A percentile compares a stretch with the other conserved stretches of the same genome.
These are phyloP conservation scores for Cydia amplana DNA, from an alignment of 1,140 invertebrate species.

Conservation along the genomic window DNA sequence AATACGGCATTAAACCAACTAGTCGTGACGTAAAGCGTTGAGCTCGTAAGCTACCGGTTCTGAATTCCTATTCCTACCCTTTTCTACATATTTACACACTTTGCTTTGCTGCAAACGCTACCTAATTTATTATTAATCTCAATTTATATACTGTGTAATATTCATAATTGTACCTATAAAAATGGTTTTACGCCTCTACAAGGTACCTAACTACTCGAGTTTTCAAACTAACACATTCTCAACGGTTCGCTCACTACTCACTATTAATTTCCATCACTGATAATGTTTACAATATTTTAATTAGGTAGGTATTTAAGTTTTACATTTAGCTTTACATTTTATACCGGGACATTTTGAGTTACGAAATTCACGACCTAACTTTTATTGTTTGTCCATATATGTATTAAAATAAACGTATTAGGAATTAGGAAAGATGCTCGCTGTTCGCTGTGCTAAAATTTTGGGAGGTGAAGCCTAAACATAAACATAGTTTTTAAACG, in stretches of 20 bases:
- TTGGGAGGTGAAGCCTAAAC: neutral
- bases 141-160: no score
- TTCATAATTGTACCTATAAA: no score
- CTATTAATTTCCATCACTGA: neutral
- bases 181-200: no score
- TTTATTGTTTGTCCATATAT: neutral
- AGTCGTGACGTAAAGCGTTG: constrained; percentile 8
- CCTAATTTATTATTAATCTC: no score
- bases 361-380: neutral
- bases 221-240: no score
- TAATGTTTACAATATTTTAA: neutral
- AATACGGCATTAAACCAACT: neutral
- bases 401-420: no score
- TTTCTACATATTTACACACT: neutral
- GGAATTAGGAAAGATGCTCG: no score
- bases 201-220: no score
- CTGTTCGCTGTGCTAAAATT: neutral
- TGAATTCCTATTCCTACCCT: constrained; percentile 28
- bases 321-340: neutral
- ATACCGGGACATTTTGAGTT: neutral
- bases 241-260: neutral
- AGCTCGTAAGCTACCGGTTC: constrained; percentile 31
- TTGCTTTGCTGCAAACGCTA: neutral
- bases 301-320: neutral
- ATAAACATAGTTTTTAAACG: neutral